Evolutionary conservation across 2,888 invertebrate genomes (phyloP), one percentile per base, ranked within the genome.

Genomic region (Athalia cordata): DNA sequence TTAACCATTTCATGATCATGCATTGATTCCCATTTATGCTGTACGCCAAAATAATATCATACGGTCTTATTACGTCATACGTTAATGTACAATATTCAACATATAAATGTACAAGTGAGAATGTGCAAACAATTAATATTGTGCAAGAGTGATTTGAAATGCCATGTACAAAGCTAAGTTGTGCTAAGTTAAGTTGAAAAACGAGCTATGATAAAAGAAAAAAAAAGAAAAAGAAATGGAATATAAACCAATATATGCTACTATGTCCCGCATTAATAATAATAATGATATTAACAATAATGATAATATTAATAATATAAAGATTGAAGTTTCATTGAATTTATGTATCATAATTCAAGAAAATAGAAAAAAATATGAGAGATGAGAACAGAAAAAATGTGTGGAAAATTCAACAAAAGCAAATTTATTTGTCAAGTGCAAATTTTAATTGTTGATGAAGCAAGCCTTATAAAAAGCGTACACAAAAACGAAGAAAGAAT

Each of bases 361-460:
- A 15, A 55, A 6, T 43, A 70, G 29, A 6, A 1, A 67, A 50
- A 59, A 1, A 47, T 57, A 13, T 4, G n/a, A 15, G 47, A 57
- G 15, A 70, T 5, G n/a, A 72, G 47, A 47, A 59, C 15, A 8
- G 45, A 6, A 72, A 15, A 52, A 29, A 68, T 8, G 29, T 8
- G 13, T 8, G 13, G 4, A 57, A 15, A 45, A 59, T 8, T 57
- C 7, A 68, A 15, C 29, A 59, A 72, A 15, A 29, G 0, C 15
- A 62, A 75, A 75, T 75, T 75, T 64, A 64, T 75, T 75, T 62
- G 62, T 15, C 64, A 50, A 75, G 75, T 75, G 50, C 75, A 75
- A 75, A 29, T 47, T 72, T 47, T 70, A 11, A 57, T 15, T 43
- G 62, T 49, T 75, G 62, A 29, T 43, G 43, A 74, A 64, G 62